Evolutionary conservation across 2,888 invertebrate species (phyloP), one percentile per base, ranked within the genome.

Genomic region (Blastobasis lacticolella): DNA sequence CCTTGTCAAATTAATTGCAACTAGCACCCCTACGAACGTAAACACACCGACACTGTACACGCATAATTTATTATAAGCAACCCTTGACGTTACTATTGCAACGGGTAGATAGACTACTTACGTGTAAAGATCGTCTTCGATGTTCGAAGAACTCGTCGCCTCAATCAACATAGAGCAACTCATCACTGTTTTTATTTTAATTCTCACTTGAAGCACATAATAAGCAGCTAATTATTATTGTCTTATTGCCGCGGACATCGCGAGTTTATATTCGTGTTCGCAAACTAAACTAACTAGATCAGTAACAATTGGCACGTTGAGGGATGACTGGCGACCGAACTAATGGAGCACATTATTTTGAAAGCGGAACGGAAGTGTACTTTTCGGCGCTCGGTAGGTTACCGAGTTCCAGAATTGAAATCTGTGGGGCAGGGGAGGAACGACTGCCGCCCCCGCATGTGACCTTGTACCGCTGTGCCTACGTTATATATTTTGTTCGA

Each of bases 51-150:
- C 23, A 23, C 23, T 23, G 23, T 23, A 23, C 23, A 23, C 23
- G 23, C 23, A 23, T 23, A 23, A 23, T 23, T 23, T 23, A 23
- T 23, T 23, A 23, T 23, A 23, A 23, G 23, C 3, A 3, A 23
- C 23, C 23, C 1, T 23, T 23, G 23, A 23, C 23, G 23, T 3
- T 23, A 23, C 23, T 23, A 23, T 23, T 23, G 23, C 23, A 42
- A 42, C 9, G 10, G 41, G 41, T 42, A 42, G 42, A 10, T 7
- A 42, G 9, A 42, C 5, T 56, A 79, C 86, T 78, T 66, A 86
- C 86, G 78, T 74, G 60, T 86, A 85, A 1, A 81, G 58, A 53
- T 85, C 85, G 53, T 81, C 85, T 48, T 75, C 75, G 48, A 66
- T 57, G 54, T 59, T 71, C 7, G 83, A 76, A 49, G 80, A 78